Percentiles rank a stretch among this genome's conserved stretches.
phyloP scores from a whole-genome alignment of 2,113 vertebrate genomes.

The Parus major region DNA sequence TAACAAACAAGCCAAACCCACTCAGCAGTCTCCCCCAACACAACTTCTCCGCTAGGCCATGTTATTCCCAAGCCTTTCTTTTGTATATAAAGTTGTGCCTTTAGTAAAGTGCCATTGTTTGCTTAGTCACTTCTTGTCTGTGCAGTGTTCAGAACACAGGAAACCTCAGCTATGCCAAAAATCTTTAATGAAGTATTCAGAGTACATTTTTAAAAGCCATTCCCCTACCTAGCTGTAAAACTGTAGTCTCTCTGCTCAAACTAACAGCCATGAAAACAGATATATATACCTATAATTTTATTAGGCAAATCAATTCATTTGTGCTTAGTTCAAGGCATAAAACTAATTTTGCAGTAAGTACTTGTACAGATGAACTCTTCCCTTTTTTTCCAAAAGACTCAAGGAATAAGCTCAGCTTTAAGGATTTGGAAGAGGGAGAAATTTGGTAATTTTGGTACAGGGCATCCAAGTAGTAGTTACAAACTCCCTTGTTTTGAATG shows the following conservation, averaged over 20 bases:
- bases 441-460: background rate
- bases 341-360: background rate
- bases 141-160: background rate
- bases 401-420: background rate
- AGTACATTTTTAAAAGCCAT: background rate
- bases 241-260: background rate
- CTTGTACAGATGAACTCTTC: background rate
- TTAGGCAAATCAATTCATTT: background rate
- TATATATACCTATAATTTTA: background rate
- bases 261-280: background rate
- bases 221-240: background rate
- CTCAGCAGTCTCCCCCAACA: background rate
- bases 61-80: background rate
- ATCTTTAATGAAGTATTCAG: background rate
- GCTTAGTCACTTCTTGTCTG: background rate
- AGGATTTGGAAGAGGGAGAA: background rate
- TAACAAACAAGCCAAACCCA: background rate
- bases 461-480: background rate
- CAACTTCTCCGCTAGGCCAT: background rate
- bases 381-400: background rate
- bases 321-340: background rate
- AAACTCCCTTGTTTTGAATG: background rate
- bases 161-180: slow-evolving; percentile 32
- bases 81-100: background rate
- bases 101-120: background rate